A percentile compares a stretch with the other conserved stretches of the same genome.
phyloP scores from a whole-genome alignment of 2,888 invertebrate genomes.

The Meta bourneti region DNA sequence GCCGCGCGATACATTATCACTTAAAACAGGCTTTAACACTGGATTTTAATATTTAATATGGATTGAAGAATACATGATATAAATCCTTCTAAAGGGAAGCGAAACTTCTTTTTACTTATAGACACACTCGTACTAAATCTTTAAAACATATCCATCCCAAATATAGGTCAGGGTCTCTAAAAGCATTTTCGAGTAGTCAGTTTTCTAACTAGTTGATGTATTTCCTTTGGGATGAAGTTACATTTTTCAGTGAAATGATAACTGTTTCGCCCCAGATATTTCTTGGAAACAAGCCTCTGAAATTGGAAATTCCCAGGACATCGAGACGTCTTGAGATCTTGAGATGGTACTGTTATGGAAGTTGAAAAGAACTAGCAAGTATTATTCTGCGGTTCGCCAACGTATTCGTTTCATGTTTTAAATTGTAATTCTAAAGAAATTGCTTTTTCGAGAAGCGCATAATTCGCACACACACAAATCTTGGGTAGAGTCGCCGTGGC shows the following conservation, averaged over 20 bases:
- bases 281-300: not conserved
- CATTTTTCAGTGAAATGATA: constrained; percentile 1
- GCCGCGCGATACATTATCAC: not conserved
- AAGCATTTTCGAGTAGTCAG: not conserved
- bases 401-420: no score
- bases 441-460: no score
- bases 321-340: not conserved
- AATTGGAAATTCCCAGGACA: not conserved
- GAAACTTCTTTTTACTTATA: not conserved
- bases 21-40: not conserved
- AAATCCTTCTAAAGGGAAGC: not conserved
- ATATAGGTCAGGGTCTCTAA: not conserved
- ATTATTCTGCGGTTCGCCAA: no score
- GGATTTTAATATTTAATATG: not conserved
- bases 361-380: not conserved
- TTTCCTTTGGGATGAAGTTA: not conserved
- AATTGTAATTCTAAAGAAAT: no score
- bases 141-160: not conserved
- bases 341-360: not conserved
- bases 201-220: not conserved
- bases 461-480: no score
- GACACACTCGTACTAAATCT: not conserved
- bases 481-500: no score
- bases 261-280: not conserved
- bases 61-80: not conserved